A percentile compares a stretch with the other conserved stretches of the same genome.
phyloP scores from a whole-genome alignment of 1,140 invertebrate species.

The Philotrypesis tridentata region DNA sequence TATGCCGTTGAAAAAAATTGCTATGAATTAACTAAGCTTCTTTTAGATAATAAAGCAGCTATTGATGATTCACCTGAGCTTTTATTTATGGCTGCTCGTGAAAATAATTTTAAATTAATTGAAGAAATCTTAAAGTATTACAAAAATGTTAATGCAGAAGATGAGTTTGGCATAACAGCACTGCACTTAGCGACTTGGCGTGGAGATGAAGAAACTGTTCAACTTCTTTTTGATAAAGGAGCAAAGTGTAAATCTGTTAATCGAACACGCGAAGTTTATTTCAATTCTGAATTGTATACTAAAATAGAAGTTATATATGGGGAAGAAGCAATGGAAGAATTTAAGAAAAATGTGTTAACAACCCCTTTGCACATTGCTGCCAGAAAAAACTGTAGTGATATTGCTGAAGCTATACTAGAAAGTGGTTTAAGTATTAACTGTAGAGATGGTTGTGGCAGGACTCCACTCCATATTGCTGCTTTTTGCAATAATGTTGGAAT shows the following conservation, averaged over 20 bases:
- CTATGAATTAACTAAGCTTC: neutral
- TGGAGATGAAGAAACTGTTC: conserved; percentile 23
- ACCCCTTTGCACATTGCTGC: no score
- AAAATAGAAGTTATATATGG: neutral
- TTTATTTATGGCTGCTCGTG: neutral
- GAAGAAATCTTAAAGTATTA: conserved; percentile 2
- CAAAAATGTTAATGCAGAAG: conserved; percentile 11
- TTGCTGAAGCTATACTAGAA: conserved; percentile 12
- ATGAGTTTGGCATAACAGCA: conserved; percentile 25
- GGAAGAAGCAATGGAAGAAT: neutral
- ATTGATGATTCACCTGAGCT: neutral
- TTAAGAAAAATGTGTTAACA: conserved; percentile 3
- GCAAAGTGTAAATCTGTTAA: neutral
- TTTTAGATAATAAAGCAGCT: neutral
- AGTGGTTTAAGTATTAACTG: conserved; percentile 4
- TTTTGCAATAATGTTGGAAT: conserved; percentile 7
- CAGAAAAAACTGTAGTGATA: conserved; percentile 16
- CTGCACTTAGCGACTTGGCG: conserved; percentile 26
- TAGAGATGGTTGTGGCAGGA: conserved; percentile 20
- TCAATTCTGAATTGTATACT: neutral
- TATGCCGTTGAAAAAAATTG: neutral
- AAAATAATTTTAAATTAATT: conserved; percentile 7
- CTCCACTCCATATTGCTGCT: conserved; percentile 23
- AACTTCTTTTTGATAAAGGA: conserved; percentile 7
- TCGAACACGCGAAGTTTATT: neutral